Evolutionary conservation across 35 echinoderm and acorn worm genomes (phyloP), one percentile per base, ranked within the genome.

Genomic region (Apostichopus californicus): DNA sequence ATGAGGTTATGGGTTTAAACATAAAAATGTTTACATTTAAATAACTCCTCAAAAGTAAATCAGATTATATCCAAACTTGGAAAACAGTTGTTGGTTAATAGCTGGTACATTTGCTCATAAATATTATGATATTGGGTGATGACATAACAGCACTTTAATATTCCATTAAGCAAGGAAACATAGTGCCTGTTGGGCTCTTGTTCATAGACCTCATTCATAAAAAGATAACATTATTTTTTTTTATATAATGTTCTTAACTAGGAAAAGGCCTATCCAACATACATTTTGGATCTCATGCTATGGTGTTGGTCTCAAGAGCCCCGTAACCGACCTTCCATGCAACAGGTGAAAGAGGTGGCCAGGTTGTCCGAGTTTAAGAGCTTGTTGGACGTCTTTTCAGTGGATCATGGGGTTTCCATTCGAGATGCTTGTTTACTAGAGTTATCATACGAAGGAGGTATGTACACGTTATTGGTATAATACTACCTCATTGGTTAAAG

Each of bases 271-370:
- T 96, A 96, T 57, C 97, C 97, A 18, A 95, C 95, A 7, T 99
- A 99, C 91, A 95, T 96, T 15, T 70, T 99, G 56, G 95, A 99
- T 79, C 78, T 99, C 58, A 94, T 96, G 97, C 77, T 91, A 1
- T 99, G 93, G 95, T 96, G 97, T 78, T 99, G 97, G 95, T 92
- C 95, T 21, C 93, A 98, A 25, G 94, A 94, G 21, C 92, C 96
- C 5, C 78, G 93, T 57, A 92, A 98, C 85, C 89, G 96, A 0
- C 96, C 96, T 6, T 88, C 82, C 55, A 95, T 95, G 93, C 56
- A 90, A 57, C 93, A 98, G 90, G 93, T 98, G 56, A 90, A 95
- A 20, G 80, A 94, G 57, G 79, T 98, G 8, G 60, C 96, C 17
- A 56, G 73, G 73, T 94, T 91, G 73, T 71, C 93, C 53, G 96